Evolutionary conservation across 2,888 invertebrate species (phyloP).

Genomic region (Scaptomyza parva): DNA sequence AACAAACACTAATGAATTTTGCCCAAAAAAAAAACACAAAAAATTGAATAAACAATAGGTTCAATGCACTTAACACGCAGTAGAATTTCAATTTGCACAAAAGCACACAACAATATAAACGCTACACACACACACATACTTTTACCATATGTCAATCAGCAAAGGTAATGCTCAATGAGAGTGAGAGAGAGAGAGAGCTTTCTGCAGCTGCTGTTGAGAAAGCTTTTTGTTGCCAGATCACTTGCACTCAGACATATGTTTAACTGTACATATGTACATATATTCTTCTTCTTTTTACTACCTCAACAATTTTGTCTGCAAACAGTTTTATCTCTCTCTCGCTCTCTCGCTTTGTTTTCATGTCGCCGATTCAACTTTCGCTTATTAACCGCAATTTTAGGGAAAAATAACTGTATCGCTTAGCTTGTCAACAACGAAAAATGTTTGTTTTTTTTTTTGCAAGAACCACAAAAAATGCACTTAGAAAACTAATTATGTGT

Average conservation of each 20-base stretch:
- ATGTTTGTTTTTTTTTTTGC: no score
- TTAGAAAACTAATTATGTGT: no score
- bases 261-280: background rate
- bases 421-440: no score
- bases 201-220: slow-evolving; percentile 16
- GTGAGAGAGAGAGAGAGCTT: slow-evolving; percentile 27
- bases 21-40: slow-evolving; percentile 32
- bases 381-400: slow-evolving; percentile 12
- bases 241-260: background rate
- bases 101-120: slow-evolving; percentile 20
- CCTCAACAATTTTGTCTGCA: slow-evolving; percentile 40
- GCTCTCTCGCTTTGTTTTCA: background rate
- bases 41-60: slow-evolving; percentile 73
- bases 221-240: slow-evolving; percentile 6
- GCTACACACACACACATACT: slow-evolving; percentile 9
- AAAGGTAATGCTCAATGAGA: slow-evolving; percentile 3
- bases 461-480: no score
- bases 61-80: slow-evolving; percentile 75
- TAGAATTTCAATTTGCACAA: slow-evolving; percentile 69
- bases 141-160: background rate
- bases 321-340: background rate
- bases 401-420: slow-evolving; percentile 8
- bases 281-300: slow-evolving; percentile 17
- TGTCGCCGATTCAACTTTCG: slow-evolving; percentile 31
- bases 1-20: slow-evolving; percentile 50